Conservation (phyloP, 2,888 invertebrate species). For the Xylophagus ater region DNA sequence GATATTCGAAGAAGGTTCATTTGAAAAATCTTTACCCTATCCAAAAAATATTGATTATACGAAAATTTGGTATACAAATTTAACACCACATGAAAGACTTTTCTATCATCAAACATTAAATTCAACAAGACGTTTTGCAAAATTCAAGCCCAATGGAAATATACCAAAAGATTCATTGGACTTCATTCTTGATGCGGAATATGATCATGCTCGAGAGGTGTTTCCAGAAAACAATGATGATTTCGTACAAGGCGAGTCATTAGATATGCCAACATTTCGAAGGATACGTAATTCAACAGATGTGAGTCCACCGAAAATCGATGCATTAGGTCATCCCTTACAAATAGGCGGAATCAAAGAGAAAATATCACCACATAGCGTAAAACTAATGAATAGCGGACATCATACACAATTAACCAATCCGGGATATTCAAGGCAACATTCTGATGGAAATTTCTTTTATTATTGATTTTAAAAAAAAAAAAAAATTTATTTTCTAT, state of each 20-base stretch:
- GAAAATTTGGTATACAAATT: slow-evolving; percentile 31
- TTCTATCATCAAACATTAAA: slow-evolving; percentile 45
- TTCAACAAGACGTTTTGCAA: slow-evolving; percentile 41
- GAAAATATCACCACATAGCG: slow-evolving; percentile 55
- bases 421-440: slow-evolving; percentile 68
- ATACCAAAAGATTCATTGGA: slow-evolving; percentile 58
- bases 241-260: slow-evolving; percentile 56
- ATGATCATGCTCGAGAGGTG: slow-evolving; percentile 52
- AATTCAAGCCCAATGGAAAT: slow-evolving; percentile 30
- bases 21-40: slow-evolving; percentile 1
- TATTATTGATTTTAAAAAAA: slow-evolving; percentile 46
- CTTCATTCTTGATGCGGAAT: slow-evolving; percentile 52
- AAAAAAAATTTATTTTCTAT: not conserved
- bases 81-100: slow-evolving; percentile 40
- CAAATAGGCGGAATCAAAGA: slow-evolving; percentile 52
- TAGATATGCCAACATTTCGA: slow-evolving; percentile 53
- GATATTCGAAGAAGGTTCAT: slow-evolving; percentile 7
- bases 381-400: slow-evolving; percentile 70
- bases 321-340: slow-evolving; percentile 40
- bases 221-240: slow-evolving; percentile 54
- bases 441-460: slow-evolving; percentile 60
- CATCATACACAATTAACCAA: slow-evolving; percentile 71
- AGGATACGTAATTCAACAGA: slow-evolving; percentile 50
- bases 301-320: slow-evolving; percentile 31
- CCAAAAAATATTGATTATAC: not conserved